phyloP scores from a whole-genome alignment of 1,140 invertebrate genomes.

The Lasioglossum albipes region DNA sequence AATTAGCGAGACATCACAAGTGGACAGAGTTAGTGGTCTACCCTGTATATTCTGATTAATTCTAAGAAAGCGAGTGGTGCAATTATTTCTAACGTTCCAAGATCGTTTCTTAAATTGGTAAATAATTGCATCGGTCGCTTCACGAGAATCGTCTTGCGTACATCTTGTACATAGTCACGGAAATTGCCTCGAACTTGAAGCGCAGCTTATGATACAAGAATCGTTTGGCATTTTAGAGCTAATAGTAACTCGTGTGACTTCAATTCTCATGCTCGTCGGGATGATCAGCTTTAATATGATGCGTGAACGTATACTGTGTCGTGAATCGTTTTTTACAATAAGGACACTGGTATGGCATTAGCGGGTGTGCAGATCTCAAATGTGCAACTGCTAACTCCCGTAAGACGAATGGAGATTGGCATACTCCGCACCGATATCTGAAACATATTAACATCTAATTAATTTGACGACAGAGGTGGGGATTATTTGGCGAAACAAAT shows the following conservation, averaged over 20 bases:
- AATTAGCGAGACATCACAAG: background rate
- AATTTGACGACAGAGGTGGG: too few species aligned
- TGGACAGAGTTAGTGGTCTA: background rate
- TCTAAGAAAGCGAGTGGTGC: background rate
- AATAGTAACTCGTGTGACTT: conserved; percentile 26
- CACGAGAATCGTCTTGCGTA: background rate
- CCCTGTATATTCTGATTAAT: background rate
- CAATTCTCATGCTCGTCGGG: conserved; percentile 70
- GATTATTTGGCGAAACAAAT: too few species aligned
- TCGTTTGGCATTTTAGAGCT: conserved; percentile 25
- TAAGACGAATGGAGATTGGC: conserved; percentile 71
- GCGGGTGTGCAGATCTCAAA: conserved; percentile 72
- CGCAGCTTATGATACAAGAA: conserved; percentile 29
- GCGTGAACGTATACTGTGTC: conserved; percentile 71
- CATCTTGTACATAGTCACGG: conserved; percentile 6
- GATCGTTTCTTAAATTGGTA: background rate
- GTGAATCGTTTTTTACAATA: conserved; percentile 73
- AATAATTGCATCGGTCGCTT: background rate
- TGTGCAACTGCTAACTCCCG: conserved; percentile 72
- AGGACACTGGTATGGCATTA: conserved; percentile 73
- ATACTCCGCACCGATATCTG: conserved; percentile 73
- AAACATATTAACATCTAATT: conserved; percentile 14
- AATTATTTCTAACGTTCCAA: background rate
- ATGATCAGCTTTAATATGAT: conserved; percentile 73
- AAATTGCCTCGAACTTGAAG: conserved; percentile 2